A percentile compares a stretch with the other conserved stretches of the same genome.
These are phyloP conservation scores for Drosophila truncata DNA, from an alignment of 1,140 invertebrate species.

Conservation along the genomic window DNA sequence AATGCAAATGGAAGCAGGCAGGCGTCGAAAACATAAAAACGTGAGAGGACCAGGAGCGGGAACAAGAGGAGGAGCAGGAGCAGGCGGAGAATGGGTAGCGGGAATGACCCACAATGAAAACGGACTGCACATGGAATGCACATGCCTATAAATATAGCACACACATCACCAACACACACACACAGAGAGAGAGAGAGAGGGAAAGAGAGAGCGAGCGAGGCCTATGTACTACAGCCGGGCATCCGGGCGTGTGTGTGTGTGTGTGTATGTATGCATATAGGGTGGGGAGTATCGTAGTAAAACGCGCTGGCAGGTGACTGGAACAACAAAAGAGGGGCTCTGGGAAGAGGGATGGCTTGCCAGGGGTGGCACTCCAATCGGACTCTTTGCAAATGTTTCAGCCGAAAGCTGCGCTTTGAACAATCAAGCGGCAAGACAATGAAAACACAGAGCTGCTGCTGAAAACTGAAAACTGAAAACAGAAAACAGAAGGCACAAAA, in stretches of 20 bases:
- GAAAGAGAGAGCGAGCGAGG: conserved; percentile 20
- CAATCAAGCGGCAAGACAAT: conserved; percentile 78
- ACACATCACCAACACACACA: conserved; percentile 32
- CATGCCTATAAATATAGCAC: conserved; percentile 65
- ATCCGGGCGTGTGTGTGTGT: conserved; percentile 3
- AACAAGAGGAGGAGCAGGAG: conserved; percentile 2
- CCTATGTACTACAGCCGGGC: conserved; percentile 46
- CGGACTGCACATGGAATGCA: conserved; percentile 64
- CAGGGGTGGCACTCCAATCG: conserved; percentile 47
- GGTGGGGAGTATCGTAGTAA: conserved; percentile 61
- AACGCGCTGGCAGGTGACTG: conserved; percentile 66
- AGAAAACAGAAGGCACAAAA: conserved; percentile 11
- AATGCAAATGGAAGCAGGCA: conserved; percentile 64
- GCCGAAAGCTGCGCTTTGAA: conserved; percentile 79
- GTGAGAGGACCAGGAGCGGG: conserved; percentile 22
- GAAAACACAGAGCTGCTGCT: conserved; percentile 53
- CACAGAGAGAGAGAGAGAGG: background rate
- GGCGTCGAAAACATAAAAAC: conserved; percentile 73
- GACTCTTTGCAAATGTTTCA: conserved; percentile 77
- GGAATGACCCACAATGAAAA: conserved; percentile 82
- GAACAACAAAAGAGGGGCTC: conserved; percentile 12
- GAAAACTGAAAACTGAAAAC: conserved; percentile 12
- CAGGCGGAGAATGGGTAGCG: conserved; percentile 51
- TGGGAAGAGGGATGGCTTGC: background rate
- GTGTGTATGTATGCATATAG: conserved; percentile 17